Evolutionary conservation across 2,797 vertebrate genomes (phyloP).

Genomic region (Clarias platycephalus): DNA sequence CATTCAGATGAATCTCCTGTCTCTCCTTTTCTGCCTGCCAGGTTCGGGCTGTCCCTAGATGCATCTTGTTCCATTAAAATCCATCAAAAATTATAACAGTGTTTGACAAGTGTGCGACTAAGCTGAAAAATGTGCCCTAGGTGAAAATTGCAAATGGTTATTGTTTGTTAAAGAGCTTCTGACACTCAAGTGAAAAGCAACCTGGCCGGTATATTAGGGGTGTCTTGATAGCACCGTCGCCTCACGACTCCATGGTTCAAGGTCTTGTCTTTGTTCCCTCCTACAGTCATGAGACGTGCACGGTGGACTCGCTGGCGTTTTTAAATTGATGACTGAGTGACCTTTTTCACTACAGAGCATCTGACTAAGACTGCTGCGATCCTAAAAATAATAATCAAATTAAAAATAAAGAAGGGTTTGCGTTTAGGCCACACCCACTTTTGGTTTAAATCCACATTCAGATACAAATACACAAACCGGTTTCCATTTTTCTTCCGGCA

Average conservation of each 20-base stretch:
- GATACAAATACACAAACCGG: background rate
- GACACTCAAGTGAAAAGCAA: background rate
- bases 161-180: conserved; percentile 6
- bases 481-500: background rate
- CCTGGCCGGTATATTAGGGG: background rate
- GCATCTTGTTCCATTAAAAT: conserved; percentile 35
- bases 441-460: background rate
- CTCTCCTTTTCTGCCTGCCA: conserved; percentile 15
- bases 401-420: background rate
- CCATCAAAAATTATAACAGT: conserved; percentile 27
- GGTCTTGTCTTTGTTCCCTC: no score
- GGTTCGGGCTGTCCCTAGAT: conserved; percentile 14
- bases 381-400: background rate
- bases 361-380: background rate
- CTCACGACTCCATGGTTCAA: no score
- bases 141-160: conserved; percentile 14
- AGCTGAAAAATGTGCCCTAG: conserved; percentile 24
- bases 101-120: conserved; percentile 22
- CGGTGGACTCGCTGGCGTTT: no score
- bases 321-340: no score
- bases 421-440: background rate
- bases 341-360: background rate
- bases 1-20: conserved; percentile 27
- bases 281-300: no score
- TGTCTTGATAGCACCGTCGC: no score